phyloP scores from a whole-genome alignment of 2,797 vertebrate species.

The Masticophis lateralis region DNA sequence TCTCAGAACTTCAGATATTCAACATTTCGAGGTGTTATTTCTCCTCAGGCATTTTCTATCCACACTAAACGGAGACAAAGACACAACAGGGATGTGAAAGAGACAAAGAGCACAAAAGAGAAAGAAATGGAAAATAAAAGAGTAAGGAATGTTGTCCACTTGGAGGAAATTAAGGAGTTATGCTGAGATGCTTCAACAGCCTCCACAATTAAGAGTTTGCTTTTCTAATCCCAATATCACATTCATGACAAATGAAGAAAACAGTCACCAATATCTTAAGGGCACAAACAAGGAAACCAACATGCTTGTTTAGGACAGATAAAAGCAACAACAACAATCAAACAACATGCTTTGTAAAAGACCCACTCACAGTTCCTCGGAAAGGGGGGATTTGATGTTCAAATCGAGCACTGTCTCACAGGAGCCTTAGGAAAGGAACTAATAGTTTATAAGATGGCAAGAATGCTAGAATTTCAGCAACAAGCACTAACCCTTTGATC shows the following conservation, averaged over 20 bases:
- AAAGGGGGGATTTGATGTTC: background rate
- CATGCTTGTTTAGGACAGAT: background rate
- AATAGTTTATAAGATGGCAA: background rate
- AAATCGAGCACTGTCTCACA: background rate
- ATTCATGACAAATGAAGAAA: background rate
- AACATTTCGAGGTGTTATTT: background rate
- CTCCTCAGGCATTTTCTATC: background rate
- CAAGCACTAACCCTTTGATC: background rate
- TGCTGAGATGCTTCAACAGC: background rate
- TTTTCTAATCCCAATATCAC: background rate
- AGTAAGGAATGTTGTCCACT: background rate
- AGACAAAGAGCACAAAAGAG: background rate
- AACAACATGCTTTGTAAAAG: background rate
- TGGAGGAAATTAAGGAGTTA: background rate
- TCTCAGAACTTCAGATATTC: conserved; percentile 6
- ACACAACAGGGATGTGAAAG: background rate
- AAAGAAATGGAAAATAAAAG: background rate
- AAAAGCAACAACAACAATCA: background rate
- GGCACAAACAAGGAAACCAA: background rate
- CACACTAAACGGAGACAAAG: background rate
- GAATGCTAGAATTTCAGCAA: background rate
- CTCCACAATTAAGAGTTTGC: background rate
- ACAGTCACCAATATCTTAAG: background rate
- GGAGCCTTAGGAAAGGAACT: background rate
- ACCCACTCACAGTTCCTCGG: background rate